Conservation (phyloP, 2,888 invertebrate species). For the Xestoiulus laeticollis region DNA sequence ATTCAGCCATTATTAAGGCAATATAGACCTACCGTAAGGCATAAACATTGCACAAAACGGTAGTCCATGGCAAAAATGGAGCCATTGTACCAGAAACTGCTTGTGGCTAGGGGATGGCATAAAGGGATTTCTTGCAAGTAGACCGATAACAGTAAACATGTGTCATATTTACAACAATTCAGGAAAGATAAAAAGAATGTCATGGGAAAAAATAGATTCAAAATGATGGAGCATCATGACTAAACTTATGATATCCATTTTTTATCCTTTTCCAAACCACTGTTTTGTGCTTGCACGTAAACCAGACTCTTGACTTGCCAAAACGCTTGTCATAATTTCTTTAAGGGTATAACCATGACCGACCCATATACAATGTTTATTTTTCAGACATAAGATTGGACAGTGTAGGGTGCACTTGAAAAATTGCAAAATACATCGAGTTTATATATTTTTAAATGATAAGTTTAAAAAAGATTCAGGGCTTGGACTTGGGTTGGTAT, state of each 20-base stretch:
- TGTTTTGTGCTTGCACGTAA: background rate
- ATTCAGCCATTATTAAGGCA: slow-evolving; percentile 34
- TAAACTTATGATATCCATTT: slow-evolving; percentile 3
- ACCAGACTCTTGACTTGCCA: background rate
- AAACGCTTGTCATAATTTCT: background rate
- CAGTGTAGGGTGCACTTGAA: too few species aligned
- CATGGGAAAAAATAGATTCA: background rate
- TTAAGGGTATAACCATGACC: too few species aligned
- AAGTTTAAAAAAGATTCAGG: too few species aligned
- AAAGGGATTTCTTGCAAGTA: slow-evolving; percentile 18
- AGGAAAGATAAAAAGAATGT: background rate
- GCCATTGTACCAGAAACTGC: slow-evolving; percentile 7
- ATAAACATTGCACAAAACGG: background rate
- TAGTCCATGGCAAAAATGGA: background rate
- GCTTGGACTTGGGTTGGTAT: too few species aligned
- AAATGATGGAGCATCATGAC: background rate
- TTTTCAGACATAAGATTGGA: too few species aligned
- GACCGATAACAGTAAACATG: slow-evolving; percentile 23
- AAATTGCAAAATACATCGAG: too few species aligned
- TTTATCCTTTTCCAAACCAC: background rate
- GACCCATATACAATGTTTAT: too few species aligned
- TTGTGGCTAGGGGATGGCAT: background rate
- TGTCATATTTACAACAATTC: slow-evolving; percentile 29
- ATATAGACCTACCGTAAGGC: background rate
- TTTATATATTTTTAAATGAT: too few species aligned